Evolutionary conservation across 2,888 invertebrate genomes (phyloP), one percentile per base, ranked within the genome.

Genomic region (Zaprionus bogoriensis): DNA sequence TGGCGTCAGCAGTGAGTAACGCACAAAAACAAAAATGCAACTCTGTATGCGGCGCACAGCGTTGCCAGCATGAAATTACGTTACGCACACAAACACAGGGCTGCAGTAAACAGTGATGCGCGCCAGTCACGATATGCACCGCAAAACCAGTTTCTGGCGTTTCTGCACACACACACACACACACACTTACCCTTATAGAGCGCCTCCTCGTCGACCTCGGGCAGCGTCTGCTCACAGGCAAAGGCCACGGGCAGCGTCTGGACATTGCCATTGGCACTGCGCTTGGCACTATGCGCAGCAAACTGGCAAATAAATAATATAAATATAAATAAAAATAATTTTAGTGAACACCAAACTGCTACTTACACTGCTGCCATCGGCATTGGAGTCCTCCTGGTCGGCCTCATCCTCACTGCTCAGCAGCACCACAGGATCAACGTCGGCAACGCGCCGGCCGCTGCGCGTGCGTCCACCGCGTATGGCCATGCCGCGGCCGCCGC

Each of bases 371-470:
- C 74, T 64, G 2, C 62, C 64, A 27, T 76, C 88, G 32, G 80
- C 74, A 45, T 78, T 89, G 0, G 86, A 68, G 1, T 90, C 89
- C 47, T 89, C 89, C 17, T 78, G 88, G 2, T 86, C 94, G 73
- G 94, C 95, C 71, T 95, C 95, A 81, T 95, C 95, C 48, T 94
- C 95, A 87, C 95, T 95, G 46, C 94, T 91, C 12, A 94, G 94
- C 62, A 95, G 91, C 79, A 95, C 94, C 6, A 94, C 94, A 30
- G 94, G 94, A 82, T 95, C 94, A 0, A 92, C 92, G 82, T 95
- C 95, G 1, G 93, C 92, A 0, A 92, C 92, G 53, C 92, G 93
- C 39, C 82, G 87, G 0, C 88, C 88, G 25, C 86, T 87, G n/a
- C 89, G 77, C 6, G 86, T 71, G 0, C 87, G 69, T 5, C 88